Conservation (phyloP, 1,140 invertebrate species). For the Nixonia krombeini region DNA sequence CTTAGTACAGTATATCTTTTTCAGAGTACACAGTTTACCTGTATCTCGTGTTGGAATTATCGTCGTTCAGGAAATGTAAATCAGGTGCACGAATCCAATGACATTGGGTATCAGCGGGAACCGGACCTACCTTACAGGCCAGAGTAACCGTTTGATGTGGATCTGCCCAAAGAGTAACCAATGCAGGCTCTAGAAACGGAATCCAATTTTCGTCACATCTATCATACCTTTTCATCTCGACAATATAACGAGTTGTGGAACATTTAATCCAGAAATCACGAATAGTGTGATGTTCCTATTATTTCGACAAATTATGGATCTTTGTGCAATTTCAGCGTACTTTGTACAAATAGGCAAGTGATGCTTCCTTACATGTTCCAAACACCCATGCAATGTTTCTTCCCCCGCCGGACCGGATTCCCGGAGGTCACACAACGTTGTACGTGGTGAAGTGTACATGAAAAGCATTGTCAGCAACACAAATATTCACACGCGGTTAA, state of each 20-base stretch:
- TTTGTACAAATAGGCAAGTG: constrained; percentile 3
- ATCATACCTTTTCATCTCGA: background rate
- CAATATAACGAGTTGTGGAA: background rate
- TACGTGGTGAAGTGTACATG: constrained; percentile 1
- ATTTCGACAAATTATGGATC: constrained; percentile 5
- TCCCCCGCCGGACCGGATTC: constrained; percentile 11
- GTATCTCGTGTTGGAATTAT: constrained; percentile 31
- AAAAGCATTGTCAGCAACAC: constrained; percentile 20
- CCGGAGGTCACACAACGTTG: constrained; percentile 11
- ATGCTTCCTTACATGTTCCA: constrained; percentile 26
- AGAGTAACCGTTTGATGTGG: constrained; percentile 64
- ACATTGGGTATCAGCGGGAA: constrained; percentile 52
- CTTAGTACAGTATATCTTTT: no score
- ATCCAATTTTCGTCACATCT: background rate
- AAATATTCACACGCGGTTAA: no score
- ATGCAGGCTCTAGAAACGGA: constrained; percentile 54
- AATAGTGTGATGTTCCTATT: background rate
- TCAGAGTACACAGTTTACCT: constrained; percentile 24
- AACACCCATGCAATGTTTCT: constrained; percentile 30
- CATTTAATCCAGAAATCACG: constrained; percentile 2
- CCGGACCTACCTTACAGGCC: constrained; percentile 58
- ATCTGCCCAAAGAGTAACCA: constrained; percentile 59
- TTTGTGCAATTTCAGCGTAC: constrained; percentile 4
- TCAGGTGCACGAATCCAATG: constrained; percentile 60
- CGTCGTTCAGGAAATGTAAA: constrained; percentile 43